Percentiles rank a stretch among this genome's conserved stretches.
Evolutionary conservation across 2,888 invertebrate genomes (phyloP).

Genomic region (Cephus runcator): DNA sequence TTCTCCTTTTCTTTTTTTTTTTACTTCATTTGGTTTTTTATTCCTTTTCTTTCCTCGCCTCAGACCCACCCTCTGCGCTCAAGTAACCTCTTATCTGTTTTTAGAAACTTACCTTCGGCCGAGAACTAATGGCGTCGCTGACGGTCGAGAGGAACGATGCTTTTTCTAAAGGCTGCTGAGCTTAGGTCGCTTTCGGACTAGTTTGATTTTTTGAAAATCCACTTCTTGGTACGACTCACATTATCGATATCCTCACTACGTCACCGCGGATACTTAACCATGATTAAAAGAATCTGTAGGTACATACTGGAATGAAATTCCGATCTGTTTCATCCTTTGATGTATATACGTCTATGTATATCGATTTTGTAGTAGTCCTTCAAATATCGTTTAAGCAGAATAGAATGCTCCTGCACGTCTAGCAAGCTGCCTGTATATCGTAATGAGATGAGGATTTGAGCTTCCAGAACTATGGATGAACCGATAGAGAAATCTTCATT

Average conservation of each 20-base stretch:
- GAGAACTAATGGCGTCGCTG: not conserved
- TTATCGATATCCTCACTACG: not conserved
- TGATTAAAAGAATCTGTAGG: not conserved
- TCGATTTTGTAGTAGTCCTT: not conserved
- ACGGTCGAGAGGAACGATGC: not conserved
- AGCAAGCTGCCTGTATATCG: not conserved
- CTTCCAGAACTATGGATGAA: not conserved
- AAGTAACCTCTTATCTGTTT: conserved; percentile 9
- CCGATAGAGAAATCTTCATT: not conserved
- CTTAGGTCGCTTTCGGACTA: not conserved
- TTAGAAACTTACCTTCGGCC: not conserved
- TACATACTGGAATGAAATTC: not conserved
- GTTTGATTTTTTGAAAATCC: not conserved
- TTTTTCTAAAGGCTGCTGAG: not conserved
- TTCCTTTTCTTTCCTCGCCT: conserved; percentile 22
- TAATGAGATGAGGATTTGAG: not conserved
- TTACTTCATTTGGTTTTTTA: conserved; percentile 25
- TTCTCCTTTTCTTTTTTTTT: conserved; percentile 18
- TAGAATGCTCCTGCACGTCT: not conserved
- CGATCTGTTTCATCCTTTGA: not conserved
- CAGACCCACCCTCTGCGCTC: conserved; percentile 6
- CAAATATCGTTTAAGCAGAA: not conserved
- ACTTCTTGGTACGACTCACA: not conserved
- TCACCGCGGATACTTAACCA: not conserved
- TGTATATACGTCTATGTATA: not conserved